A percentile compares a stretch with the other conserved stretches of the same genome.
Evolutionary conservation across 2,113 vertebrate species (phyloP).

Genomic region (Cyprinodon variegatus): DNA sequence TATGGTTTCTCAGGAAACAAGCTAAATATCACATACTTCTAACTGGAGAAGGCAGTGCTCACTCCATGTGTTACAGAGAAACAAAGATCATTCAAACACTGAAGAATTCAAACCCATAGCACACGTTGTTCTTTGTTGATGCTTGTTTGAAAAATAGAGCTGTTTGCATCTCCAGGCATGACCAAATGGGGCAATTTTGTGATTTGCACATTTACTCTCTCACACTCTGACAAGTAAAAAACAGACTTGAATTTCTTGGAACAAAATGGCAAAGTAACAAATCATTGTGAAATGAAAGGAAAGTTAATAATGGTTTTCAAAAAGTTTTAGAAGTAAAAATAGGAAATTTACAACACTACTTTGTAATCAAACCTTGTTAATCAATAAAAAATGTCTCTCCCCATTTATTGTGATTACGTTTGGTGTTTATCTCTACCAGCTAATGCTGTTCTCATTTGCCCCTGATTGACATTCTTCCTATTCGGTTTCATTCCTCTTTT

Average conservation of each 20-base stretch:
- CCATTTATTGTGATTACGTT: too few species aligned
- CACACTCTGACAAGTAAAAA: too few species aligned
- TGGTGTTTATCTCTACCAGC: too few species aligned
- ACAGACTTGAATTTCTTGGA: not conserved
- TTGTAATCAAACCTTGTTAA: not conserved
- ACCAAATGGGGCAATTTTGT: slow-evolving; percentile 67
- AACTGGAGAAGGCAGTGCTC: slow-evolving; percentile 9
- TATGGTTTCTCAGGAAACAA: slow-evolving; percentile 41
- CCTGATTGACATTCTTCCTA: too few species aligned
- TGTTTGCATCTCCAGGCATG: slow-evolving; percentile 43
- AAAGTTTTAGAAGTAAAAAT: not conserved
- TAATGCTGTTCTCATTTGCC: too few species aligned
- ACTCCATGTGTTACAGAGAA: slow-evolving; percentile 37
- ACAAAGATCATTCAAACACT: slow-evolving; percentile 37
- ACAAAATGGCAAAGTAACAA: not conserved
- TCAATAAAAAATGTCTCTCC: too few species aligned
- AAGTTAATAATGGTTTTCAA: not conserved
- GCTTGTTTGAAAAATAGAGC: slow-evolving; percentile 43
- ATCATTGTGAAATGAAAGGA: not conserved
- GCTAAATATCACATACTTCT: slow-evolving; percentile 49
- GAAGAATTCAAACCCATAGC: slow-evolving; percentile 47
- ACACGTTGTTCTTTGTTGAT: slow-evolving; percentile 60
- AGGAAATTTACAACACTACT: not conserved
- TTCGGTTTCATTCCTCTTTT: too few species aligned
- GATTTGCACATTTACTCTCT: slow-evolving; percentile 27